A percentile compares a stretch with the other conserved stretches of the same genome.
Conservation (phyloP, 1,140 invertebrate genomes). For the Mercenaria mercenaria region DNA sequence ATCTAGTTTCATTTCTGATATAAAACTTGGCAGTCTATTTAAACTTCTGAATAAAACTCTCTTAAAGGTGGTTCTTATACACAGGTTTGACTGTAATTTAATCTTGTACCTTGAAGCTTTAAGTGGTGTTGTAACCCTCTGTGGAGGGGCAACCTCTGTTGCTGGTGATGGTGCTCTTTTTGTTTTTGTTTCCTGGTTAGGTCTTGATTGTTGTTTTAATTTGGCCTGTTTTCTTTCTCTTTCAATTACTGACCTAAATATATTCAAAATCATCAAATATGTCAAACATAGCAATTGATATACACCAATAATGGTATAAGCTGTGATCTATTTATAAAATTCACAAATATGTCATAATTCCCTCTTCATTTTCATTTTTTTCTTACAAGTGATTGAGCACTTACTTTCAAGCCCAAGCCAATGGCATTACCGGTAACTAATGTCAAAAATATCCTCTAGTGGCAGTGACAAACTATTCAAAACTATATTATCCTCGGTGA, state of each 20-base stretch:
- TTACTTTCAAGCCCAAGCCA: too few relatives aligned
- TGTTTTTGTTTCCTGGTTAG: background rate
- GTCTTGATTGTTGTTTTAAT: background rate
- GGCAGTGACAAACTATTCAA: too few relatives aligned
- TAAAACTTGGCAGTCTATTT: too few relatives aligned
- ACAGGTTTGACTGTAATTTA: too few relatives aligned
- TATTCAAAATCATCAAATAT: background rate
- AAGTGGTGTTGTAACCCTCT: constrained; percentile 25
- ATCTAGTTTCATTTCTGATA: too few relatives aligned
- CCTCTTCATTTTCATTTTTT: too few relatives aligned
- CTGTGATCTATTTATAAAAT: background rate
- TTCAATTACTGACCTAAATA: constrained; percentile 60
- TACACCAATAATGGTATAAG: background rate
- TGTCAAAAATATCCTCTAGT: too few relatives aligned
- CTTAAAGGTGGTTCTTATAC: too few relatives aligned
- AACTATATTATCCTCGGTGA: too few relatives aligned
- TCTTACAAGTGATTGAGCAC: too few relatives aligned
- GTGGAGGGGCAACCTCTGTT: constrained; percentile 32
- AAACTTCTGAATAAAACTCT: too few relatives aligned
- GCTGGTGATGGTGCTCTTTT: background rate
- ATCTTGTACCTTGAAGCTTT: constrained; percentile 57
- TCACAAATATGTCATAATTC: background rate
- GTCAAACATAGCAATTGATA: background rate
- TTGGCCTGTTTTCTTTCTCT: constrained; percentile 49
- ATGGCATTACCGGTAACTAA: too few relatives aligned